These are phyloP conservation scores for Drosophila gunungcola DNA, from an alignment of 1,140 invertebrate genomes.

Conservation along the genomic window DNA sequence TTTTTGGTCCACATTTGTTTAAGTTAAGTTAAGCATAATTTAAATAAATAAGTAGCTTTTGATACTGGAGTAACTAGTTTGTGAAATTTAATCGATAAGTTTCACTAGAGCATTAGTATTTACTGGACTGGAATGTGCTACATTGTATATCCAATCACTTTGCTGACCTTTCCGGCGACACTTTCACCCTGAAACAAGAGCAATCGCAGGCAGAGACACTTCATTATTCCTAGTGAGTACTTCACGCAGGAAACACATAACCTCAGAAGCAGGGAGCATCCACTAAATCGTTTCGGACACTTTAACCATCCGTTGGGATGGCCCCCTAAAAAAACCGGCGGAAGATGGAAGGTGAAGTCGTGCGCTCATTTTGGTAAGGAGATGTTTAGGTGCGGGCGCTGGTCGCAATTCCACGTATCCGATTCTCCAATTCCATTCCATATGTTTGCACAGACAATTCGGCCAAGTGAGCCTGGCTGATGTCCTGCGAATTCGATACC, in stretches of 20 bases:
- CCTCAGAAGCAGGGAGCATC: constrained; percentile 35
- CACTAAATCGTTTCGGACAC: constrained; percentile 66
- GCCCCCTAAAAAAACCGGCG: constrained; percentile 25
- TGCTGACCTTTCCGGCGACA: constrained; percentile 17
- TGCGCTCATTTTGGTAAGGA: constrained; percentile 24
- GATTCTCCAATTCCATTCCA: constrained; percentile 54
- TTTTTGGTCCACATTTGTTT: too few species aligned
- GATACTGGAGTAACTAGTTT: neutral
- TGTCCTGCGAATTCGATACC: constrained; percentile 57
- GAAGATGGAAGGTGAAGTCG: constrained; percentile 37
- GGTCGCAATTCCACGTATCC: constrained; percentile 31
- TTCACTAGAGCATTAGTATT: neutral
- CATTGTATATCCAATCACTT: constrained; percentile 24
- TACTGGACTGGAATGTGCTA: neutral
- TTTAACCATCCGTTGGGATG: constrained; percentile 54
- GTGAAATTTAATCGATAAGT: neutral
- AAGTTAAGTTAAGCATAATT: neutral
- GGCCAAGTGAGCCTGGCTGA: constrained; percentile 37
- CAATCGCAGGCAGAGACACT: constrained; percentile 22
- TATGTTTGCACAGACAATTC: constrained; percentile 62
- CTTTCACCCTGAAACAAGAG: constrained; percentile 17
- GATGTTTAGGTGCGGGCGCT: constrained; percentile 7
- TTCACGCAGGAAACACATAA: constrained; percentile 53
- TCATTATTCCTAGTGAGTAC: constrained; percentile 48
- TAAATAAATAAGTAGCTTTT: too few species aligned